Base-by-base conservation (phyloP, 1,140 invertebrate species). In the Dufourea novaeangliae region DNA sequence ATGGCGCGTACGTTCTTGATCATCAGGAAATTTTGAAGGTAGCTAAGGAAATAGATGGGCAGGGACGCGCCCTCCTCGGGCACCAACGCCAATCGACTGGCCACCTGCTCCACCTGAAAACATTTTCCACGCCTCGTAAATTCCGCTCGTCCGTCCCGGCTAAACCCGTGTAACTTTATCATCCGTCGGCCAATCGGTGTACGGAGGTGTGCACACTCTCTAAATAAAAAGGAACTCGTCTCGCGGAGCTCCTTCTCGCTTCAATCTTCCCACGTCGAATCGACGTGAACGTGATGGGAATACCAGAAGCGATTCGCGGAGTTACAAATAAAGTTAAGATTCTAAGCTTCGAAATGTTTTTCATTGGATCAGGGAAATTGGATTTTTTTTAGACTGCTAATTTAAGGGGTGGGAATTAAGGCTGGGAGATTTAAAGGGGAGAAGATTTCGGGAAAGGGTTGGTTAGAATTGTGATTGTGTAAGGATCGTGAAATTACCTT, bases 41-140 rank as follows among this genome's bases (percentile, higher is more conserved):
- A 99, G 1, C 98, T 98, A 5, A 98, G 92, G 69, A 98, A 93
- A 91, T 98, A 98, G 20, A 97, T 93, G 11, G 96, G 95, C 27
- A 99, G 90, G 2, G 95, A 93, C n/a, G 95, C 97, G 44, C 95
- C 95, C 50, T 95, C 94, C 64, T 96, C 96, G 0, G 97, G 97
- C 11, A 99, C 94, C 69, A 98, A 89, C 0, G 97, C 97, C 59
- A 98, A 94, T 80, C 95, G 95, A 71, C 95, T 93, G 1, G 95
- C 95, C 39, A 95, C 93, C 64, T 94, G 93, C 86, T 96, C 96
- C 63, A 97, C 94, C 94, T 95, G 79, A 57, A 85, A 90, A 87
- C 73, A 41, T 41, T 57, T 67, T 73, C 46, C 59, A 66, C n/a
- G n/a, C 14, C 7, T 50, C 66, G 25, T 59, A 29, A 29, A 61